Percentiles rank a stretch among this genome's conserved stretches.
These are phyloP conservation scores for Hypothenemus hampei DNA, from an alignment of 1,140 invertebrate species.

Conservation along the genomic window DNA sequence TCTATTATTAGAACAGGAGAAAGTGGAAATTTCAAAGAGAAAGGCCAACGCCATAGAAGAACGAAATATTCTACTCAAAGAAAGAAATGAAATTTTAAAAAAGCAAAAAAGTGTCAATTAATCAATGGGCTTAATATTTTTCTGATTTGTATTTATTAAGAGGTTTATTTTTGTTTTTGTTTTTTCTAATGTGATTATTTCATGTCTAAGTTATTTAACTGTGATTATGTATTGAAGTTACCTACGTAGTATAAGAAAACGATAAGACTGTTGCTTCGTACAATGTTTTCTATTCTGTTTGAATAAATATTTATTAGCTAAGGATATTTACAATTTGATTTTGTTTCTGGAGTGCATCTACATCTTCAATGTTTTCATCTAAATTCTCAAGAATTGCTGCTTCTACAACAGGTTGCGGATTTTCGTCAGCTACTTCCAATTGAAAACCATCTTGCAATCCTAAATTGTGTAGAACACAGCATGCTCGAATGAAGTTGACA, in stretches of 20 bases:
- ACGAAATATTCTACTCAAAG: conserved; percentile 6
- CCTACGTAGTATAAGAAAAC: background rate
- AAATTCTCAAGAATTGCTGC: background rate
- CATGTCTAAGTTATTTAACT: too few species aligned
- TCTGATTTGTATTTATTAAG: background rate
- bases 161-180: background rate
- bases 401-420: background rate
- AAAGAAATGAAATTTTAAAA: conserved; percentile 8
- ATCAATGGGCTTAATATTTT: background rate
- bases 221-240: too few species aligned
- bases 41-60: conserved; percentile 1
- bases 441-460: background rate
- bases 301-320: conserved; percentile 1
- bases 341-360: background rate
- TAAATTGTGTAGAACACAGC: conserved; percentile 31
- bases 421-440: background rate
- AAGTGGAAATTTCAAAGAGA: background rate
- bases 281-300: too few species aligned
- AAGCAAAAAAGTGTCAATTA: background rate
- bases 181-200: too few species aligned
- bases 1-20: conserved; percentile 1
- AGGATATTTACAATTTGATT: conserved; percentile 10
- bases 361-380: background rate
- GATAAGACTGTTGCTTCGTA: too few species aligned
- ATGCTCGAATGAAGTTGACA: conserved; percentile 23